These are phyloP conservation scores for Scyliorhinus canicula DNA, from an alignment of 2,797 vertebrate species.

Conservation along the genomic window DNA sequence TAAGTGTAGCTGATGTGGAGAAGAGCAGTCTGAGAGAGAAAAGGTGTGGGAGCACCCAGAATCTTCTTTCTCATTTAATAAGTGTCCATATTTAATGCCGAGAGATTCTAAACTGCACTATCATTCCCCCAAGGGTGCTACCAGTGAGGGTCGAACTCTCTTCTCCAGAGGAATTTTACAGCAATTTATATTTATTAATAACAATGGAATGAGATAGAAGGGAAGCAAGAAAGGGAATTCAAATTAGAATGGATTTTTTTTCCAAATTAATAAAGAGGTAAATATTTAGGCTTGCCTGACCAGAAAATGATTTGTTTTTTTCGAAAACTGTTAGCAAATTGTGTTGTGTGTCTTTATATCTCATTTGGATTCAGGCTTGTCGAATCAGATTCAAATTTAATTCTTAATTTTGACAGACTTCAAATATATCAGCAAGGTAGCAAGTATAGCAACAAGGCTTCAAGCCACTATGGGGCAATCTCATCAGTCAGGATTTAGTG, in stretches of 20 bases:
- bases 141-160: neutral
- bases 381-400: neutral
- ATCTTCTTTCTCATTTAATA: neutral
- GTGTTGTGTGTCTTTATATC: neutral
- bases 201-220: neutral
- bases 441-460: neutral
- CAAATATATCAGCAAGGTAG: neutral
- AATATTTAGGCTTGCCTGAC: neutral
- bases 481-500: neutral
- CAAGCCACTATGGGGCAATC: neutral
- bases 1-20: neutral
- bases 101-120: neutral
- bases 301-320: neutral
- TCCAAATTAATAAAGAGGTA: neutral
- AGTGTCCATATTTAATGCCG: neutral
- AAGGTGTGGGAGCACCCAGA: neutral
- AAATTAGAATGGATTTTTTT: neutral
- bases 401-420: neutral
- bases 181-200: neutral
- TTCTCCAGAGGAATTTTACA: neutral
- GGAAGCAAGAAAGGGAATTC: neutral
- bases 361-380: neutral
- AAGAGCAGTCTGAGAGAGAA: neutral
- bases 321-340: neutral
- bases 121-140: no score